Conservation (phyloP, 2,113 vertebrate genomes). For the Campylorhamphus procurvoides region DNA sequence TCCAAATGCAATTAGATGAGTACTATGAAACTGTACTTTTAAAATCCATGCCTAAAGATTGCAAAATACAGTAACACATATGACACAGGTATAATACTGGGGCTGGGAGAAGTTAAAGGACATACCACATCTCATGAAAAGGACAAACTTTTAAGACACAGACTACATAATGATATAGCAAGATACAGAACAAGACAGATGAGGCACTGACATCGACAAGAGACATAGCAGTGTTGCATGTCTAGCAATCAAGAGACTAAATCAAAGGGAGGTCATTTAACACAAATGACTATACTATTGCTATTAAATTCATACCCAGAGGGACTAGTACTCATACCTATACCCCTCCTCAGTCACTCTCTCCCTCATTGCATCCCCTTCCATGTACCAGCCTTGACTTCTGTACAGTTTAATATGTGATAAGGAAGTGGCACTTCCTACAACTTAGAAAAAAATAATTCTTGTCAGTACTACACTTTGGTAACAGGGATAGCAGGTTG, state of each 20-base stretch:
- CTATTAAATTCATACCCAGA: neutral
- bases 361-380: neutral
- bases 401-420: neutral
- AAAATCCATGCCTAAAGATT: neutral
- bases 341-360: neutral
- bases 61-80: neutral
- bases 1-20: neutral
- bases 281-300: neutral
- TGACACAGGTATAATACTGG: neutral
- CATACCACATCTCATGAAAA: neutral
- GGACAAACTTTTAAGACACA: neutral
- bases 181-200: neutral
- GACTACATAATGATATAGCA: neutral
- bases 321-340: neutral
- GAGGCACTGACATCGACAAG: neutral
- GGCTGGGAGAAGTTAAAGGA: neutral
- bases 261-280: neutral
- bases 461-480: neutral
- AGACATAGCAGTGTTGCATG: neutral
- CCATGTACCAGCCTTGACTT: neutral
- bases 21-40: neutral
- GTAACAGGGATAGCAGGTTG: neutral
- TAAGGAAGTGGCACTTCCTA: neutral
- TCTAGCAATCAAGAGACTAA: neutral
- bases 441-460: neutral